These are phyloP conservation scores for Drosophila kuntzei DNA, from an alignment of 2,888 invertebrate genomes.

Conservation along the genomic window DNA sequence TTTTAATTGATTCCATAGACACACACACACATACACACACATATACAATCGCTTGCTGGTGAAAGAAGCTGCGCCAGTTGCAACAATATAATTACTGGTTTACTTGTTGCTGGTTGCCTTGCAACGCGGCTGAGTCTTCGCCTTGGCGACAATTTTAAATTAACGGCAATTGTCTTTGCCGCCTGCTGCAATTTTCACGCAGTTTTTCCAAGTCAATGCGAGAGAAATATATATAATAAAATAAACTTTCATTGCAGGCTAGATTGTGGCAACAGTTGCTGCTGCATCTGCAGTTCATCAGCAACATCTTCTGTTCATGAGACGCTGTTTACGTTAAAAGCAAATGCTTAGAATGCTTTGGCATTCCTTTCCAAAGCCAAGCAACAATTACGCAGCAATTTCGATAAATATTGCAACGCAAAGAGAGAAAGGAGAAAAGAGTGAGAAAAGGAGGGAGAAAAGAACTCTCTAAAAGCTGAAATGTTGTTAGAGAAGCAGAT, in stretches of 20 bases:
- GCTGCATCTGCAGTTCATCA: conserved; percentile 3
- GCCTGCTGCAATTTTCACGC: conserved; percentile 77
- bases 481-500: not conserved
- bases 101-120: conserved; percentile 38
- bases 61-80: conserved; percentile 78
- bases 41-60: conserved; percentile 32
- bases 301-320: conserved; percentile 22
- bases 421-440: not conserved
- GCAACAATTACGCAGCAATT: conserved; percentile 58
- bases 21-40: conserved; percentile 34
- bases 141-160: conserved; percentile 80
- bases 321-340: conserved; percentile 17
- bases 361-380: conserved; percentile 37
- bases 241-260: conserved; percentile 68
- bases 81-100: conserved; percentile 74
- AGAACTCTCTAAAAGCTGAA: not conserved
- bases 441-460: not conserved
- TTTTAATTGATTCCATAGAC: conserved; percentile 79
- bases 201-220: conserved; percentile 69
- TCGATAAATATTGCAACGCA: conserved; percentile 9
- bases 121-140: conserved; percentile 11
- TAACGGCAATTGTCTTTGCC: conserved; percentile 78
- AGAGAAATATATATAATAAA: conserved; percentile 40
- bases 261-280: conserved; percentile 26
- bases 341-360: conserved; percentile 49